phyloP scores from a whole-genome alignment of 2,888 invertebrate species.

The Chesias legatella region DNA sequence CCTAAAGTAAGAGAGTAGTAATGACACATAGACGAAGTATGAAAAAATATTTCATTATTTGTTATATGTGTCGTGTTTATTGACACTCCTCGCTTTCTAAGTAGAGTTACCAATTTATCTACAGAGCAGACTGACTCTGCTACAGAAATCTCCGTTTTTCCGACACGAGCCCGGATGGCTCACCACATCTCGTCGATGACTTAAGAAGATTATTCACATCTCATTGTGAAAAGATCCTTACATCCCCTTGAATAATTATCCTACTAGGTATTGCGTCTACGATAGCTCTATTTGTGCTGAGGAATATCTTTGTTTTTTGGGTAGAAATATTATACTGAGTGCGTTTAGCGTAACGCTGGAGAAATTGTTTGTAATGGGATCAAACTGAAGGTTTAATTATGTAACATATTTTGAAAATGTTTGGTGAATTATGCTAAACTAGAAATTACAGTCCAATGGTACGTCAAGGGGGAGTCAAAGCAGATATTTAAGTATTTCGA shows the following conservation, averaged over 20 bases:
- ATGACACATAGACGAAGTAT: too few relatives aligned
- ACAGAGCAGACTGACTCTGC: too few relatives aligned
- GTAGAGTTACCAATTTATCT: too few relatives aligned
- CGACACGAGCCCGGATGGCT: too few relatives aligned
- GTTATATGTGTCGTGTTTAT: too few relatives aligned
- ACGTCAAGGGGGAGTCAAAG: too few relatives aligned
- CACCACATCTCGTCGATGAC: not conserved
- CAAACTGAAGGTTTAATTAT: not conserved
- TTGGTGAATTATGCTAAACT: not conserved
- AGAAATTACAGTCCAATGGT: too few relatives aligned
- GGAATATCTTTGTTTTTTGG: slow-evolving; percentile 26
- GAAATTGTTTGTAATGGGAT: slow-evolving; percentile 3
- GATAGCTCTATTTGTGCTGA: slow-evolving; percentile 61
- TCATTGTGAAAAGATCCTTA: slow-evolving; percentile 26
- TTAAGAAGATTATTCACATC: not conserved
- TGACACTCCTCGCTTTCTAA: too few relatives aligned
- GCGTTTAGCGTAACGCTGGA: slow-evolving; percentile 9
- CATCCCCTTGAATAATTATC: slow-evolving; percentile 61
- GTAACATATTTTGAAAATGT: not conserved
- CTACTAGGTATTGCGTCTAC: slow-evolving; percentile 56
- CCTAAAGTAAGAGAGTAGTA: too few relatives aligned
- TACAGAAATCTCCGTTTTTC: too few relatives aligned
- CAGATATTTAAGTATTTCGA: too few relatives aligned
- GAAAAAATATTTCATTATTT: too few relatives aligned
- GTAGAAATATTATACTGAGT: slow-evolving; percentile 9